phyloP scores from a whole-genome alignment of 2,888 invertebrate genomes.

The Orthosia gracilis region DNA sequence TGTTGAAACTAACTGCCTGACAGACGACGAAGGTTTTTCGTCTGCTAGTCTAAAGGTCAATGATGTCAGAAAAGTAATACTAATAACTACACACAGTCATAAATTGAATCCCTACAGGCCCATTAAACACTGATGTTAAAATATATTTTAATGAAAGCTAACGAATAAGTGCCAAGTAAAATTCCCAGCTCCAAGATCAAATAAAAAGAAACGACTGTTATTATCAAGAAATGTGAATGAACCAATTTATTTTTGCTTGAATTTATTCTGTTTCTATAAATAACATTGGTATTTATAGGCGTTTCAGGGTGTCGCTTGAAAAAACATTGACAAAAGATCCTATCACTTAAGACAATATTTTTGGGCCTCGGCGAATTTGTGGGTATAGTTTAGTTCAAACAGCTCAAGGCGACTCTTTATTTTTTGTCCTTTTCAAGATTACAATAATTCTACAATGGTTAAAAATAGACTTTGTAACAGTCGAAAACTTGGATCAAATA shows the following conservation, averaged over 20 bases:
- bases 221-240: slow-evolving; percentile 23
- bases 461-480: slow-evolving; percentile 6
- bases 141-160: slow-evolving; percentile 38
- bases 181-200: slow-evolving; percentile 32
- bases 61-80: slow-evolving; percentile 9
- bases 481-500: background rate
- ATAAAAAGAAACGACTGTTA: slow-evolving; percentile 30
- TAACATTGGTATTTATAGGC: slow-evolving; percentile 18
- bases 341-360: slow-evolving; percentile 57
- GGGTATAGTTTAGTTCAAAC: slow-evolving; percentile 23
- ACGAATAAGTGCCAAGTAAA: slow-evolving; percentile 23
- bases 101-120: slow-evolving; percentile 6
- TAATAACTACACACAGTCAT: slow-evolving; percentile 5
- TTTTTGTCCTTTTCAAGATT: slow-evolving; percentile 18
- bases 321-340: slow-evolving; percentile 45
- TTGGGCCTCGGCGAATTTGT: slow-evolving; percentile 35
- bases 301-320: slow-evolving; percentile 18
- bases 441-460: slow-evolving; percentile 4
- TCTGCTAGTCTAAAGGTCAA: background rate
- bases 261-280: slow-evolving; percentile 21
- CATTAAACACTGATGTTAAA: slow-evolving; percentile 18
- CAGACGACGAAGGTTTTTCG: background rate
- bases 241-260: slow-evolving; percentile 35
- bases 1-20: background rate
- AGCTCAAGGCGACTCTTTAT: slow-evolving; percentile 11